Evolutionary conservation across 2,888 invertebrate species (phyloP), one percentile per base, ranked within the genome.

Genomic region (Lepidochrysops patricia): DNA sequence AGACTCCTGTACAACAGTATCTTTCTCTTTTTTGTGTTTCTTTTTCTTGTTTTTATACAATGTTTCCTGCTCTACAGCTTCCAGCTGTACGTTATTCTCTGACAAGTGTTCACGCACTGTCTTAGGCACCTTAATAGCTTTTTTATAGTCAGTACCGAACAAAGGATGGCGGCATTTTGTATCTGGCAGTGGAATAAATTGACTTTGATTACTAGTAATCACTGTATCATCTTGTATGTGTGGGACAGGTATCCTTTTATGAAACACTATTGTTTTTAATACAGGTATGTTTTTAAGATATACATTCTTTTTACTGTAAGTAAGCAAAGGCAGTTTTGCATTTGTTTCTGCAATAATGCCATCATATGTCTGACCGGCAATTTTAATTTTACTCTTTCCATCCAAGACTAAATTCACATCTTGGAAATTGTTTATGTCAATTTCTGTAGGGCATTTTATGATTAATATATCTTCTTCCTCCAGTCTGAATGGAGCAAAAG

Each of bases 101-200:
- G 71, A 68, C 49, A 82, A 69, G 1, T 78, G 70, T 61, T 73
- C 70, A 12, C 68, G 67, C 48, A 80, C 67, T n/a, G 67, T 61
- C 32, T 69, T 35, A 4, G 80, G 74, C 57, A 84, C 61, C 68
- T 80, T 80, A 3, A 82, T 72, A 6, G 76, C 73, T 62, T 74
- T 79, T 63, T 80, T 81, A 66, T 82, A 87, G 66, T 83, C 67
- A 1, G 72, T 64, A 1, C 86, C 86, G 68, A 87, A 84, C 1
- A 87, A 72, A 4, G 86, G 87, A 69, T 87, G 87, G 0, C 86
- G 76, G 61, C 75, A 76, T 68, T 85, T 85, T 6, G 82, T 85
- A 35, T 81, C 80, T 1, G 86, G 86, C 43, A 86, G 65, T 12
- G 82, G 80, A 64, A 83, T 81, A 61, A 79, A 80, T 64, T 74